phyloP scores from a whole-genome alignment of 2,797 vertebrate species.

The Coendou prehensilis region DNA sequence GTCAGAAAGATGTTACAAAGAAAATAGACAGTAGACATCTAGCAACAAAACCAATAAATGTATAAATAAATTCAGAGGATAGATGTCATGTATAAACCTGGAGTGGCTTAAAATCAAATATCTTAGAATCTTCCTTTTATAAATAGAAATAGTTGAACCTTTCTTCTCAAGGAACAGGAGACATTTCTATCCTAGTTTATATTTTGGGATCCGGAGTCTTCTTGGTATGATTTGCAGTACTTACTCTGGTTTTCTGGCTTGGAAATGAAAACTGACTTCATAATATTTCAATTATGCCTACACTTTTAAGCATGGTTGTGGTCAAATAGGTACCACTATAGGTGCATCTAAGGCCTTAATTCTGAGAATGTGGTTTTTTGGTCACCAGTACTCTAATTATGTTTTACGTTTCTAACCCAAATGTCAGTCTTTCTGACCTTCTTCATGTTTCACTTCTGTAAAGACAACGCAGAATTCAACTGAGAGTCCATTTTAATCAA shows the following conservation, averaged over 20 bases:
- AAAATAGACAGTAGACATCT: not conserved
- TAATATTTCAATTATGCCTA: slow-evolving; percentile 30
- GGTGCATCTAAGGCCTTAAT: not conserved
- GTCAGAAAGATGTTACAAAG: not conserved
- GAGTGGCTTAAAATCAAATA: slow-evolving; percentile 37
- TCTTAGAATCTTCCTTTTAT: slow-evolving; percentile 21
- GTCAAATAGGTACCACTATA: not conserved
- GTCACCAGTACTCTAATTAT: slow-evolving; percentile 17
- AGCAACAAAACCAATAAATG: not conserved
- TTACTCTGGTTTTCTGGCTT: slow-evolving; percentile 41
- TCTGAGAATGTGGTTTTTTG: slow-evolving; percentile 72
- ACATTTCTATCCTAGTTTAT: slow-evolving; percentile 26
- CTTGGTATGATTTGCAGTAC: not conserved
- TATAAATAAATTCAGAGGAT: not conserved
- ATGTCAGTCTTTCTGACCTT: slow-evolving; percentile 63
- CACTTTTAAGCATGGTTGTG: slow-evolving; percentile 23
- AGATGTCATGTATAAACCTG: not conserved
- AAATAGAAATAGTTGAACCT: not conserved
- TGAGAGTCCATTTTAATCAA: slow-evolving; percentile 64
- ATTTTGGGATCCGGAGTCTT: not conserved
- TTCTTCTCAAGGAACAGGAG: not conserved
- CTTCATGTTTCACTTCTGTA: slow-evolving; percentile 78
- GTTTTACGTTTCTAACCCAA: slow-evolving; percentile 60
- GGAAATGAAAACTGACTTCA: slow-evolving; percentile 10
- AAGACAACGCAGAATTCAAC: slow-evolving; percentile 52